Evolutionary conservation across 2,113 vertebrate species (phyloP), one percentile per base, ranked within the genome.

Genomic region (Antigone vipio): DNA sequence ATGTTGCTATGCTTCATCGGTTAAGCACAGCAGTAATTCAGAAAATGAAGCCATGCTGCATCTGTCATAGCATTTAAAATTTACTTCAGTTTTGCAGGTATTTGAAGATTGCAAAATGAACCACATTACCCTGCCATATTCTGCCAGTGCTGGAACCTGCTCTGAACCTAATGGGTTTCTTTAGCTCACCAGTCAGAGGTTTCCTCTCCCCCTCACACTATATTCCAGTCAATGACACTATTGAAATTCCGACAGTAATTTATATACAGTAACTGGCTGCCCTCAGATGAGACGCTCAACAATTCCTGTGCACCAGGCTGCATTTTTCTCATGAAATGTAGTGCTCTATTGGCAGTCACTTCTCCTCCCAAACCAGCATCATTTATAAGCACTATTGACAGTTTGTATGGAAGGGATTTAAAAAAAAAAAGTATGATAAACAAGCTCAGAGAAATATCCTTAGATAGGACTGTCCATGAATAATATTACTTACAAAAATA

Each of bases 41-140:
- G 93, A 97, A 97, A 97, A 97, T 94, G 93, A 97, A 92, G 92
- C 90, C 67, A 19, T 52, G 47, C 92, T 85, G 72, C 67, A 59
- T 92, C 69, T 91, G 79, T 88, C 84, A 72, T 94, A 87, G 77
- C 7, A 76, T 75, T 93, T 85, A 64, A 93, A 93, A 83, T 76
- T 88, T 96, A 79, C 83, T 97, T 96, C 85, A 96, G 79, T 94
- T 96, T 88, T 95, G 92, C 93, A 96, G 94, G 91, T 97, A 97
- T 92, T 71, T 38, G 50, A 87, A 76, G 81, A 95, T 75, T 84
- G 95, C 88, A 89, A 93, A 97, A 97, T 38, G 32, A 93, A 71
- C 63, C 44, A 56, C 40, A 23, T 83, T 82, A 60, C 53, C 40
- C n/a, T 44, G 47, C 67, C 59, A 44, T 76, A 80, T 77, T 72